Percentiles rank a stretch among this genome's conserved stretches.
phyloP scores from a whole-genome alignment of 1,140 invertebrate species.

The Gryllus bimaculatus region DNA sequence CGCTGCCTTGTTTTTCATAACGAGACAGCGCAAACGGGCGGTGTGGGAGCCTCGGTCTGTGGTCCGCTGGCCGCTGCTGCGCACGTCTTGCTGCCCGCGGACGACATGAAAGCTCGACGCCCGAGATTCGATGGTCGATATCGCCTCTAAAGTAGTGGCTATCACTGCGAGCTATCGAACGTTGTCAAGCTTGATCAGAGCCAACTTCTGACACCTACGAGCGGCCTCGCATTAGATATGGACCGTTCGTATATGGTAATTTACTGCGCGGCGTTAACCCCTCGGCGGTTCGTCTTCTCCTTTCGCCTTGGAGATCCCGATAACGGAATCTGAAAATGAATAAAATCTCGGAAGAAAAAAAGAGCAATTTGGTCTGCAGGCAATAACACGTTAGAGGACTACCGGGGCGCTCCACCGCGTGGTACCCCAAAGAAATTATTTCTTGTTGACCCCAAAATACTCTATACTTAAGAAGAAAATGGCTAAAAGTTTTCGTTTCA shows the following conservation, averaged over 20 bases:
- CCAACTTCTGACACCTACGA: constrained; percentile 3
- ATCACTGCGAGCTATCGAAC: constrained; percentile 3
- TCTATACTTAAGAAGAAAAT: not conserved
- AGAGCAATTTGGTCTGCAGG: not conserved
- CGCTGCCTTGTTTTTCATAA: not conserved
- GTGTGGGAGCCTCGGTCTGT: too few relatives aligned
- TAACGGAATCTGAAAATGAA: constrained; percentile 5
- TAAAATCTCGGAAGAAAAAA: constrained; percentile 5
- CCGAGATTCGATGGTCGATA: constrained; percentile 3
- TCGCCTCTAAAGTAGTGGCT: not conserved
- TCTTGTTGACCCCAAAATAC: constrained; percentile 1
- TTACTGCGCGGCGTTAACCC: not conserved
- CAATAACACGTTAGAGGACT: not conserved
- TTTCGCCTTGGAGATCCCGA: not conserved
- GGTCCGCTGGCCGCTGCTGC: too few relatives aligned
- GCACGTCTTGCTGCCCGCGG: too few relatives aligned
- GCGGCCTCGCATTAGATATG: not conserved
- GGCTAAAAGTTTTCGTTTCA: not conserved
- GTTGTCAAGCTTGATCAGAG: constrained; percentile 3
- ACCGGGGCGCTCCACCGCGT: not conserved
- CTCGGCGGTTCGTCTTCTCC: not conserved
- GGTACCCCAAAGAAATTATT: not conserved
- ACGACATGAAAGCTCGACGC: constrained; percentile 2
- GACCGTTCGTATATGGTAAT: not conserved
- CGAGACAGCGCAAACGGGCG: not conserved